Evolutionary conservation across 2,113 vertebrate genomes (phyloP).

Genomic region (Hystrix cristata): DNA sequence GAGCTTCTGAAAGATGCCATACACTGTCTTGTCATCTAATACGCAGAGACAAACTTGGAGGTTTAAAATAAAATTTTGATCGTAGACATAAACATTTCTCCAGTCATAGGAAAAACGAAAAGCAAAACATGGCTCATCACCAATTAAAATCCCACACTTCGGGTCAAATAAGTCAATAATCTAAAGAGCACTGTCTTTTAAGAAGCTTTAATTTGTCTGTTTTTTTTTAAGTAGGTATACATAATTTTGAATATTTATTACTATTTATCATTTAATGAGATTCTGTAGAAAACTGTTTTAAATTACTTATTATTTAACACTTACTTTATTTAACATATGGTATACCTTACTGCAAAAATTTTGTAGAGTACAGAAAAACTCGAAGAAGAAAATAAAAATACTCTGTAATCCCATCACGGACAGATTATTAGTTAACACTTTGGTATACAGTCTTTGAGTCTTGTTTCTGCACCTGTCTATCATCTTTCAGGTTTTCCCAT

Average conservation of each 20-base stretch:
- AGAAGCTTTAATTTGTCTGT: background rate
- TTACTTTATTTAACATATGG: constrained; percentile 54
- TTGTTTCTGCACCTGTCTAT: background rate
- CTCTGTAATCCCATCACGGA: background rate
- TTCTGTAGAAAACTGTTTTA: background rate
- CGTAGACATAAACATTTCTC: constrained; percentile 18
- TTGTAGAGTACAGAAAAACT: background rate
- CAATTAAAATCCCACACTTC: constrained; percentile 14
- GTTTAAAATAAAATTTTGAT: constrained; percentile 49
- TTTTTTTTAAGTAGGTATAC: background rate
- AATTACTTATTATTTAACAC: background rate
- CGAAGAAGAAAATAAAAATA: constrained; percentile 47
- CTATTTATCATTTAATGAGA: constrained; percentile 40
- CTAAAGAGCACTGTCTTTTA: background rate
- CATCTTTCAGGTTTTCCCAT: background rate
- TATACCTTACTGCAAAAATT: background rate
- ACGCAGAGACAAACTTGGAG: constrained; percentile 29
- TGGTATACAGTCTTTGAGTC: background rate
- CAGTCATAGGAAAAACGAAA: background rate
- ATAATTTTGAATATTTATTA: background rate
- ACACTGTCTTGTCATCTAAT: constrained; percentile 47
- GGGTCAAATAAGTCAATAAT: background rate
- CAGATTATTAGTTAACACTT: background rate
- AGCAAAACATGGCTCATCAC: background rate
- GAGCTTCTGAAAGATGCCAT: constrained; percentile 6